phyloP scores from a whole-genome alignment of 2,888 invertebrate species.

The Harpalus rufipes region DNA sequence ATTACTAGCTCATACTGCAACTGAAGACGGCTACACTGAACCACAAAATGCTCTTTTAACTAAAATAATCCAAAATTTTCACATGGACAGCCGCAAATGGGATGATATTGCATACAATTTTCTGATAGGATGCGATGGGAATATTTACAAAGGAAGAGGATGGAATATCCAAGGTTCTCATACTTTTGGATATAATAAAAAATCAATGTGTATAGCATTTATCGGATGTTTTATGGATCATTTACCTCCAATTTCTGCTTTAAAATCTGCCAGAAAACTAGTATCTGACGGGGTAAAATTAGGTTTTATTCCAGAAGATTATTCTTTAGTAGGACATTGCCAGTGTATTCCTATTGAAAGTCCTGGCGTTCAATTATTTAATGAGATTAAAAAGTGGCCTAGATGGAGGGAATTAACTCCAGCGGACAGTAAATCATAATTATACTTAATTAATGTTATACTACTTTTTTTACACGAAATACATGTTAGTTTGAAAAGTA shows the following conservation, averaged over 20 bases:
- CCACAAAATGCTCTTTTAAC: constrained; percentile 77
- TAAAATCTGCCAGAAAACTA: constrained; percentile 77
- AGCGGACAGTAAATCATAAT: constrained; percentile 34
- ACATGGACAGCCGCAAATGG: constrained; percentile 79
- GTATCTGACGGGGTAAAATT: constrained; percentile 77
- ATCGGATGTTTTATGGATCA: constrained; percentile 79
- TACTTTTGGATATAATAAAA: constrained; percentile 78
- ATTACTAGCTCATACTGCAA: constrained; percentile 78
- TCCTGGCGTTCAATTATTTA: constrained; percentile 78
- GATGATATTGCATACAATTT: constrained; percentile 80
- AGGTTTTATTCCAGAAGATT: constrained; percentile 77
- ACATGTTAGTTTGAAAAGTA: neutral
- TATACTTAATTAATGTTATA: constrained; percentile 13
- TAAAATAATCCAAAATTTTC: constrained; percentile 79
- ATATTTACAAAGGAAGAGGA: constrained; percentile 78
- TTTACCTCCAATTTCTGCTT: constrained; percentile 75
- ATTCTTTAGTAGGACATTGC: constrained; percentile 78
- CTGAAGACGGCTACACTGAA: constrained; percentile 77
- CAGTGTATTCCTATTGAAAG: constrained; percentile 79
- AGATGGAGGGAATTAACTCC: constrained; percentile 74
- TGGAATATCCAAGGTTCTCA: constrained; percentile 78
- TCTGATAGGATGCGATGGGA: constrained; percentile 78
- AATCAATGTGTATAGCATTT: constrained; percentile 78
- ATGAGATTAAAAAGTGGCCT: constrained; percentile 80
- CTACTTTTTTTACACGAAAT: constrained; percentile 4